Evolutionary conservation across 2,888 invertebrate species (phyloP).

Genomic region (Cyclophora albipunctata): DNA sequence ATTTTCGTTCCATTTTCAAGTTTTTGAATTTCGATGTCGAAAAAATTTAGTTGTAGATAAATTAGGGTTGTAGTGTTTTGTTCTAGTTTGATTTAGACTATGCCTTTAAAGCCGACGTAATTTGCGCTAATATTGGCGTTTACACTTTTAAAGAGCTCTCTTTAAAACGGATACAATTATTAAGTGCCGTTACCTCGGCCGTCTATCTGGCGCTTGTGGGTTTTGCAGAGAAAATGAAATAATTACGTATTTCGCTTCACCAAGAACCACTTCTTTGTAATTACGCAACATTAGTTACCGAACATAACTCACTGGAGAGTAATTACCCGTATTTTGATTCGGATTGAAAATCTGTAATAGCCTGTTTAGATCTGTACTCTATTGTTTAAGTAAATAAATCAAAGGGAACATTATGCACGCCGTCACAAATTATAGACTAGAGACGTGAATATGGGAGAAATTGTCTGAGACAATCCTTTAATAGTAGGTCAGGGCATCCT

Average conservation of each 20-base stretch:
- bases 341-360: slow-evolving; percentile 48
- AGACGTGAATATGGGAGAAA: slow-evolving; percentile 50
- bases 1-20: too few relatives aligned
- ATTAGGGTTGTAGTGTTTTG: too few relatives aligned
- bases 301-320: not conserved
- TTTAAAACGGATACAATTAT: too few relatives aligned
- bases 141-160: too few relatives aligned
- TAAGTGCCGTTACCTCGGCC: too few relatives aligned
- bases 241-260: slow-evolving; percentile 9
- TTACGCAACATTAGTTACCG: slow-evolving; percentile 11
- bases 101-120: too few relatives aligned
- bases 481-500: slow-evolving; percentile 53
- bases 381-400: slow-evolving; percentile 69
- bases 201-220: slow-evolving; percentile 2
- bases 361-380: slow-evolving; percentile 28
- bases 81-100: too few relatives aligned
- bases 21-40: too few relatives aligned
- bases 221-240: slow-evolving; percentile 10
- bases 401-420: slow-evolving; percentile 39
- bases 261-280: slow-evolving; percentile 15
- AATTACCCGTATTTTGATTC: slow-evolving; percentile 24
- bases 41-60: too few relatives aligned
- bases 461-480: slow-evolving; percentile 57
- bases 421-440: slow-evolving; percentile 62
- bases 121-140: too few relatives aligned